Base-by-base conservation (phyloP, 2,797 vertebrate genomes). In the Halcyon badia region DNA sequence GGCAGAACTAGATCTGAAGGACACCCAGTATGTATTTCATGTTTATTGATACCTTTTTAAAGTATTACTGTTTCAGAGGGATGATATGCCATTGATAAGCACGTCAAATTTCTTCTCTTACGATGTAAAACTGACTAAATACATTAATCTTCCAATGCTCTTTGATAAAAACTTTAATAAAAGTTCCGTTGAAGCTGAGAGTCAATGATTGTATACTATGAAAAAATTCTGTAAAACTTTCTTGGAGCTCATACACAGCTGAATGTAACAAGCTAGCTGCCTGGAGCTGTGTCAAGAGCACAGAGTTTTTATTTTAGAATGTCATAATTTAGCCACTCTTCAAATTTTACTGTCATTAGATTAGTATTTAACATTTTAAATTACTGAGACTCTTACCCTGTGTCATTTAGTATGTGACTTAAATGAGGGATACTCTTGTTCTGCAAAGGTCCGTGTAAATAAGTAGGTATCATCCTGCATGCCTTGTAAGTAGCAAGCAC, bases 1-100 rank as follows among this genome's bases (percentile, higher is more conserved):
- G 96, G 99, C 99, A 30, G 98, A 98, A n/a, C 98, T 99, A 48
- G 99, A 99, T 97, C 98, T 99, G 98, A 99, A 99, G 92, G 99
- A 99, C 97, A 99, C 99, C 66, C 99, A 99, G 99, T 99, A 98
- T 98, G 99, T 98, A 80, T 89, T 96, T 30, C 11, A 37, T 70
- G 56, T 83, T 87, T 44, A 65, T 31, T 90, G 35, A 35, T 54
- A 7, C 44, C 57, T 72, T 49, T 52, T 64, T 1, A 81, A 88
- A 22, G 73, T 91, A 9, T 33, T 73, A 21, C 12, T 24, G 19
- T 89, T 73, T 66, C 33, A 44, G 10, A 88, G 41, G 41, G 14
- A 7, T 37, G 33, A 57, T 70, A 22, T 7, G 46, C 3, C 44
- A 46, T 8, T 52, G 48, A 30, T 78, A 49, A 72, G 14, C 20